Evolutionary conservation across 2,113 vertebrate genomes (phyloP), one percentile per base, ranked within the genome.

Genomic region (Rutilus rutilus): DNA sequence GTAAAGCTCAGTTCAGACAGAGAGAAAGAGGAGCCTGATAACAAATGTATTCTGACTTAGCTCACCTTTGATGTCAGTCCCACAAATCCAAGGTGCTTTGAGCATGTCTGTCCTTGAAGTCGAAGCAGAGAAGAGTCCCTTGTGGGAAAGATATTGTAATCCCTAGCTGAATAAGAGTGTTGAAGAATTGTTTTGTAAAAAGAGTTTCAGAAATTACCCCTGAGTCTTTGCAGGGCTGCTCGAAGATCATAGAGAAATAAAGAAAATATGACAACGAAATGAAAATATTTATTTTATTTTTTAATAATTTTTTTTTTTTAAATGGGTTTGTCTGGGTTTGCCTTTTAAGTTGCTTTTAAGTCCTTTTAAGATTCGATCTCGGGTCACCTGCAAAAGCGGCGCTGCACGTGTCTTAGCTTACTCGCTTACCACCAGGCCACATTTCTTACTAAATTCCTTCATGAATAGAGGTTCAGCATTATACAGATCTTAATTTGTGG

Each of bases 101-200:
- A 91, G 87, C 69, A 88, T n/a, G 81, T 89, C 88, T 92, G 92
- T 91, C 92, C 92, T 93, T 92, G 84, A 93, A 91, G 87, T 87
- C 81, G 90, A 90, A 85, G 89, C 87, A 89, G 30, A 59, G 75
- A 82, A 87, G 85, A 88, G 33, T 93, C 91, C 77, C 80, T 21
- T 67, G 84, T 90, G 91, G 92, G 80, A 76, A 67, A 89, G 57
- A 88, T 88, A 90, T 89, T 89, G 73, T 91, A 91, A 93, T 92
- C 90, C 86, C n/a, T 21, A 12, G 19, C 4, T n/a, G 78, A 88
- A 75, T 17, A 84, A 27, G 65, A 1, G 8, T 23, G 50, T 83
- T 36, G 57, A 50, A 50, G 77, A 74, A 33, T 77, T 42, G 57
- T 82, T 69, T 82, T 23, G 45, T 62, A 27, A 42, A 77, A 73